Base-by-base conservation (phyloP, 1,140 invertebrate genomes). In the Chymomyza costata region DNA sequence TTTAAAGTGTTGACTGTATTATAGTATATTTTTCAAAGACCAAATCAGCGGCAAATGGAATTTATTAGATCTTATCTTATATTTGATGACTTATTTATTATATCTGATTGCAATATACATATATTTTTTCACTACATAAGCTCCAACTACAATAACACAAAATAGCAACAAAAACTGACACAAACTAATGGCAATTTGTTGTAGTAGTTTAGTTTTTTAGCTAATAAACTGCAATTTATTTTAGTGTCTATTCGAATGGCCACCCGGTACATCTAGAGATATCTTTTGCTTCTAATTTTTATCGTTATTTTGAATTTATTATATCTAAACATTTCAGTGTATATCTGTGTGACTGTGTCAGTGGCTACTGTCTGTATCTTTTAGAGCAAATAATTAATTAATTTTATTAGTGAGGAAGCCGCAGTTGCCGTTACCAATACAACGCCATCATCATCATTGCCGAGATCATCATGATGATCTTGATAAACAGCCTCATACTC, bases 181-280 rank as follows among this genome's bases (percentile, higher is more conserved):
- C n/a, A n/a, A n/a, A n/a, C n/a, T n/a, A n/a, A n/a, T n/a, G n/a
- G 38, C 64, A 50, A 65, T 43, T 41, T 25, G 32, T 31, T 47
- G 19, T 13, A 5, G 8, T 34, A 8, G 3, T 34, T 34, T 34
- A 3, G 54, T 51, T 57, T 64, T 43, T 18, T 41, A 37, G 48
- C 52, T 64, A 65, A 71, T 78, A 71, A 76, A 80, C 63, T 57
- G 32, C 80, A 67, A 80, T 78, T 71, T 67, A 73, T 67, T 70
- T 58, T 54, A 56, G 60, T 41, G 17, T 62, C 49, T 56, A 41
- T 44, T 48, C 37, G 18, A 44, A 49, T 61, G 44, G 52, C 34
- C 37, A 28, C n/a, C n/a, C n/a, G n/a, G n/a, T n/a, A n/a, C n/a
- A n/a, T n/a, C n/a, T n/a, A n/a, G n/a, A n/a, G n/a, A n/a, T 56